phyloP scores from a whole-genome alignment of 2,888 invertebrate species.

The Bruchidius siliquastri region DNA sequence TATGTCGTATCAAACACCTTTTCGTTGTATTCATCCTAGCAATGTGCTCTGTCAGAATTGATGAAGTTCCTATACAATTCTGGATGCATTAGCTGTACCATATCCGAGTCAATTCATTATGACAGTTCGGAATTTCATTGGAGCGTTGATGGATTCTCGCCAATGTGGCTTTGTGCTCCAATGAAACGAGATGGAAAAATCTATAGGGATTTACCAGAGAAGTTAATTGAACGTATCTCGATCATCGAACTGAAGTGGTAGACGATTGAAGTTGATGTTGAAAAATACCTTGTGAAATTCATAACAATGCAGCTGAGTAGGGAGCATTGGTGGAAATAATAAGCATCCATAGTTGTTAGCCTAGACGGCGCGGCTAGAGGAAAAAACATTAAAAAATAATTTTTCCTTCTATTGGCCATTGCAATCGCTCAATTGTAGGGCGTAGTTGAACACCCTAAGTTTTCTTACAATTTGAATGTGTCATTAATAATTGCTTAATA shows the following conservation, averaged over 20 bases:
- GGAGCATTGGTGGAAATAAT: too few species aligned
- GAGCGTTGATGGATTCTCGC: not conserved
- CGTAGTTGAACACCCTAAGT: too few species aligned
- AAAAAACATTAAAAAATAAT: too few species aligned
- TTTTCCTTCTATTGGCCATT: too few species aligned
- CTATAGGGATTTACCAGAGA: not conserved
- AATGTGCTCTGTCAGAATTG: not conserved
- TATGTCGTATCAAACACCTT: not conserved
- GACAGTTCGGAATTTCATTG: not conserved
- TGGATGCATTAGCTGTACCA: not conserved
- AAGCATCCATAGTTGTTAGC: too few species aligned
- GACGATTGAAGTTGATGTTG: not conserved
- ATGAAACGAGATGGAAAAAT: not conserved
- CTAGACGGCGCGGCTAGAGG: too few species aligned
- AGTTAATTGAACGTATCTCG: not conserved
- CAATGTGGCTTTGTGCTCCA: not conserved
- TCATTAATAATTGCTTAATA: too few species aligned
- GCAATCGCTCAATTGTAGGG: too few species aligned
- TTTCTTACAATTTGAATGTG: too few species aligned
- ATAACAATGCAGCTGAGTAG: too few species aligned
- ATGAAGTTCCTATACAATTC: not conserved
- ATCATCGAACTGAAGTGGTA: not conserved
- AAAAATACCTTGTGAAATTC: not conserved
- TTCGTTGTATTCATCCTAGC: not conserved
- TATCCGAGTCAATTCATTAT: not conserved